Conservation (phyloP, 1,140 invertebrate species). For the Triops cancriformis region DNA sequence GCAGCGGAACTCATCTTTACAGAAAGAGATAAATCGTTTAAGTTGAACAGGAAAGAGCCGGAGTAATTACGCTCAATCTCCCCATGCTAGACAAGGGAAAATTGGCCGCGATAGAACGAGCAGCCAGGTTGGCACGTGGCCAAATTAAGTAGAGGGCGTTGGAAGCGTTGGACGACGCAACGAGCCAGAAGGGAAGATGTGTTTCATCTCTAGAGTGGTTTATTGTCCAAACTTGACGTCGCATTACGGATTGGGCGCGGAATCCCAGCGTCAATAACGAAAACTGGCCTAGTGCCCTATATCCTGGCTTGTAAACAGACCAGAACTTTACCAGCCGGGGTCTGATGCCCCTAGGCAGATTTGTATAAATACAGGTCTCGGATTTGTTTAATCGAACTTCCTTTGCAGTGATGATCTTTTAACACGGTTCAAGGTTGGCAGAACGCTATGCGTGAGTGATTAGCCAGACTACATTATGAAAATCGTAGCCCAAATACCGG, state of each 20-base stretch:
- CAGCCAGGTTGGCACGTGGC: not conserved
- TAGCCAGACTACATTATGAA: not conserved
- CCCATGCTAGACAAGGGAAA: not conserved
- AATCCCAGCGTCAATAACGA: not conserved
- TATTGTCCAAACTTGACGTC: too few species aligned
- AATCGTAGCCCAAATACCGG: not conserved
- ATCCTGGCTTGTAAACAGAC: not conserved
- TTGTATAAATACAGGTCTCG: not conserved
- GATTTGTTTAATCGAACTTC: not conserved
- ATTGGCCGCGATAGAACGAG: not conserved
- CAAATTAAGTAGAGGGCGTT: not conserved
- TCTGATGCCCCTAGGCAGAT: not conserved
- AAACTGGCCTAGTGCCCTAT: not conserved
- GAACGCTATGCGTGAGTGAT: not conserved
- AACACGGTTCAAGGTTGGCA: constrained; percentile 1
- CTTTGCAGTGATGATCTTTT: not conserved
- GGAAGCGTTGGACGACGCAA: not conserved
- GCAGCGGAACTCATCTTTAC: too few species aligned
- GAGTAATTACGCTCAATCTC: not conserved
- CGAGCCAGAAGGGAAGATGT: not conserved
- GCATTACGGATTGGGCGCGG: too few species aligned
- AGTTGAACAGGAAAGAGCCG: not conserved
- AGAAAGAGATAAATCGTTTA: too few species aligned
- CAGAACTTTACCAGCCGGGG: not conserved
- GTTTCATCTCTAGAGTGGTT: not conserved